phyloP scores from a whole-genome alignment of 2,797 vertebrate species.

The Gobionotothen gibberifrons region DNA sequence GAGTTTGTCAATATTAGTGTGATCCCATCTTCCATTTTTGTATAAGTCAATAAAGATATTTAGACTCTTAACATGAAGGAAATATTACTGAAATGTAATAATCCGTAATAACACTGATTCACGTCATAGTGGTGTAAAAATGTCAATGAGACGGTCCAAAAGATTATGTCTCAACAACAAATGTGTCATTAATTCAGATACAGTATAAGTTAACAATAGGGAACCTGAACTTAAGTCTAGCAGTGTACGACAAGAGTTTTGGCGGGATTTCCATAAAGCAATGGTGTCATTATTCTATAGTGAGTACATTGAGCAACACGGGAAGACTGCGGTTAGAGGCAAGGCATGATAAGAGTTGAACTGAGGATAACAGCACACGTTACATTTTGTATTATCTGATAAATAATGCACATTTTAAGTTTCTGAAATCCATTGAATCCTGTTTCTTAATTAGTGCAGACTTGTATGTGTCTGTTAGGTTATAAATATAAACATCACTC shows the following conservation, averaged over 20 bases:
- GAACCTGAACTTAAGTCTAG: neutral
- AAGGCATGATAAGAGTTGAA: neutral
- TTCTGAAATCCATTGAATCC: neutral
- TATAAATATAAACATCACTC: neutral
- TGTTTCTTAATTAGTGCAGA: slow-evolving; percentile 1
- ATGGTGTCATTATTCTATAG: no score
- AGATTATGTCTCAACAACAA: neutral
- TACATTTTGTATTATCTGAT: neutral
- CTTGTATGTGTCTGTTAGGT: neutral
- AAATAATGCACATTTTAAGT: neutral
- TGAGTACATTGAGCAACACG: no score
- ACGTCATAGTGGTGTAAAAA: neutral
- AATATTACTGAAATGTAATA: neutral
- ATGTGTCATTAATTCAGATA: neutral
- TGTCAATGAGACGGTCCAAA: neutral
- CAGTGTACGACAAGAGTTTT: neutral
- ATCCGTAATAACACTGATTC: neutral
- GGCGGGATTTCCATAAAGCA: neutral
- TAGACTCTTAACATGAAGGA: neutral
- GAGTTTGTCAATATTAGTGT: no score
- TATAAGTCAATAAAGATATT: no score
- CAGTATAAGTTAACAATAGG: neutral
- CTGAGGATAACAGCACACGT: neutral
- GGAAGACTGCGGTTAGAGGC: neutral
- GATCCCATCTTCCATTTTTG: no score